A percentile compares a stretch with the other conserved stretches of the same genome.
phyloP scores from a whole-genome alignment of 2,888 invertebrate genomes.

The Cheilosia pagana region DNA sequence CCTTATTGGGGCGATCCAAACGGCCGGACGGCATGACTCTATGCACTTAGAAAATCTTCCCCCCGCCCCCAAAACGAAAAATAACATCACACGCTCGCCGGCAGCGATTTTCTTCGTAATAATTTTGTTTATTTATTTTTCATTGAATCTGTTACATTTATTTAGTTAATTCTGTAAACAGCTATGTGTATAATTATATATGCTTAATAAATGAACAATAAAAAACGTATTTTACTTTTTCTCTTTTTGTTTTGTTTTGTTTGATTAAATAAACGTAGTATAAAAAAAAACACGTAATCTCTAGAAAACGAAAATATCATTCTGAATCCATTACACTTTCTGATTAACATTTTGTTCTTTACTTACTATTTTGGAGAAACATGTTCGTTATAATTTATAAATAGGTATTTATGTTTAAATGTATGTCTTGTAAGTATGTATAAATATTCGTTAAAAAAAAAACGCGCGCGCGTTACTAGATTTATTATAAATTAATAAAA shows the following conservation, averaged over 20 bases:
- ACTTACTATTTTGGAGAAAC: conserved; percentile 34
- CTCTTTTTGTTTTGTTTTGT: conserved; percentile 7
- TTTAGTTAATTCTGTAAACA: conserved; percentile 69
- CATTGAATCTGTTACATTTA: conserved; percentile 66
- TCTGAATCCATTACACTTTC: conserved; percentile 30
- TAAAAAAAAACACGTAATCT: conserved; percentile 66
- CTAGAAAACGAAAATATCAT: conserved; percentile 28
- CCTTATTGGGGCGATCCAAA: neutral
- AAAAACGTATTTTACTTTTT: conserved; percentile 26
- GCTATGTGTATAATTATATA: conserved; percentile 23
- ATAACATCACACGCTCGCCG: neutral
- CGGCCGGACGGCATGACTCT: conserved; percentile 2
- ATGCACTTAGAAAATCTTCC: conserved; percentile 3
- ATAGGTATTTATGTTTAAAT: conserved; percentile 15
- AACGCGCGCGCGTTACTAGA: conserved; percentile 10
- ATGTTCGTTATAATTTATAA: conserved; percentile 38
- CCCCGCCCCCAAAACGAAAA: neutral
- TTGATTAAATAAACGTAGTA: conserved; percentile 67
- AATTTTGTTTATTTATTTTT: conserved; percentile 37
- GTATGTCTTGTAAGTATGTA: conserved; percentile 21
- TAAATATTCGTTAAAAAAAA: conserved; percentile 49
- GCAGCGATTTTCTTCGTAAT: conserved; percentile 21
- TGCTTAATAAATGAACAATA: conserved; percentile 67
- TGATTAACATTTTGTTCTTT: neutral
- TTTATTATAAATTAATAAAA: conserved; percentile 4